Percentiles rank a stretch among this genome's conserved stretches.
Conservation (phyloP, 2,113 vertebrate genomes). For the Micronisus gabar region DNA sequence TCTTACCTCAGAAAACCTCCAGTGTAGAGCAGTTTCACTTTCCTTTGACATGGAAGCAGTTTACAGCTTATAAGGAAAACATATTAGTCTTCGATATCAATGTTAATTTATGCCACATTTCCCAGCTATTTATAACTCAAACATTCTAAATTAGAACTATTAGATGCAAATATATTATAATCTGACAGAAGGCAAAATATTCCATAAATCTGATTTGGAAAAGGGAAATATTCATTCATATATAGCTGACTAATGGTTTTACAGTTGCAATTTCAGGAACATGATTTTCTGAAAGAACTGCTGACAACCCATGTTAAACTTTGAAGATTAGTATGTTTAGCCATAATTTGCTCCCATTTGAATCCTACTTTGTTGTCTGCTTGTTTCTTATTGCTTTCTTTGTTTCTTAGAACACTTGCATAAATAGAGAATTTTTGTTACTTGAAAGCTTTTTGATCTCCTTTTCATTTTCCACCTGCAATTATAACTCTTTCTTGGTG, state of each 20-base stretch:
- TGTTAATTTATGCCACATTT: constrained; percentile 12
- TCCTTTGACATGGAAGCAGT: constrained; percentile 1
- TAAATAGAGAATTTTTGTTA: constrained; percentile 38
- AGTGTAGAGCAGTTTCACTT: neutral
- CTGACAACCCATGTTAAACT: constrained; percentile 6
- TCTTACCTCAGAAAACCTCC: constrained; percentile 62
- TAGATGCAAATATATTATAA: constrained; percentile 40
- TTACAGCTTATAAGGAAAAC: neutral
- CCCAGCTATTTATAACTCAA: constrained; percentile 39
- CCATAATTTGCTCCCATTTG: neutral
- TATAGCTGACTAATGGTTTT: constrained; percentile 5
- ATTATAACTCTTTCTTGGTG: constrained; percentile 6
- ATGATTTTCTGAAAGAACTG: constrained; percentile 7
- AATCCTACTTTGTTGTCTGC: neutral
- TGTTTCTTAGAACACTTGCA: constrained; percentile 23
- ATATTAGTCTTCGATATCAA: neutral
- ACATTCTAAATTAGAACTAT: constrained; percentile 31
- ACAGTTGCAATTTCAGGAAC: neutral
- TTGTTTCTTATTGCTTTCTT: neutral
- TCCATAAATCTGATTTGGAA: constrained; percentile 40
- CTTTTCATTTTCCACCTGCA: constrained; percentile 32
- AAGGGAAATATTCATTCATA: neutral
- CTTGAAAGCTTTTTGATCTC: constrained; percentile 30
- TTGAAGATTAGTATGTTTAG: constrained; percentile 30
- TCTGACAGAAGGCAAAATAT: constrained; percentile 26